phyloP scores from a whole-genome alignment of 2,888 invertebrate genomes.

The Brachyopa scutellaris region DNA sequence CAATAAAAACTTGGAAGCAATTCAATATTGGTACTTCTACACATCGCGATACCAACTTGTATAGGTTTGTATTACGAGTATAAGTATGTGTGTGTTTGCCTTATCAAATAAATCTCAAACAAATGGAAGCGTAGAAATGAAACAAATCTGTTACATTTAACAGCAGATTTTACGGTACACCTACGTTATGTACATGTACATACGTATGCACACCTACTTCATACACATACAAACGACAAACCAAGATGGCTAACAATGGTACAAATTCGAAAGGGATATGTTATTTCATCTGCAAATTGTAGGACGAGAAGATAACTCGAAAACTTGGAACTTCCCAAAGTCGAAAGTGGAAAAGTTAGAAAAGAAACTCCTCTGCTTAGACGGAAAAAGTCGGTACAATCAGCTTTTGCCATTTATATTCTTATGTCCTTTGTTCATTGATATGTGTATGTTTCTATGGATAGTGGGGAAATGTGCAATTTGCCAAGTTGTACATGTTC shows the following conservation, averaged over 20 bases:
- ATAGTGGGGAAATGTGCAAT: too few relatives aligned
- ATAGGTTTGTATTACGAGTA: too few relatives aligned
- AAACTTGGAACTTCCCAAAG: slow-evolving; percentile 30
- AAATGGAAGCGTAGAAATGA: background rate
- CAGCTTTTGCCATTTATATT: too few relatives aligned
- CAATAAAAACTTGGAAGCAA: slow-evolving; percentile 38
- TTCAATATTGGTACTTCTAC: slow-evolving; percentile 30
- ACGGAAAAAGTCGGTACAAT: background rate
- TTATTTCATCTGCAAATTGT: slow-evolving; percentile 51
- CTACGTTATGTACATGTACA: too few relatives aligned
- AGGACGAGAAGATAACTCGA: slow-evolving; percentile 26
- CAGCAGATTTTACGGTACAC: background rate
- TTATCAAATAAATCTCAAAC: slow-evolving; percentile 35
- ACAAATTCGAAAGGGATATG: slow-evolving; percentile 47
- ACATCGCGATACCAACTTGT: background rate
- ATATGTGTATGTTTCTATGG: too few relatives aligned
- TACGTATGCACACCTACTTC: too few relatives aligned
- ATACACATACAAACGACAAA: background rate
- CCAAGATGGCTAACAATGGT: slow-evolving; percentile 19
- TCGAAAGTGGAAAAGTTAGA: slow-evolving; percentile 22
- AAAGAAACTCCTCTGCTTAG: slow-evolving; percentile 20
- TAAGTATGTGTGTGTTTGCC: background rate
- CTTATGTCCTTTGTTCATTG: too few relatives aligned
- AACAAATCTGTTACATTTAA: background rate
- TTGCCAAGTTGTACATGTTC: too few relatives aligned